A percentile compares a stretch with the other conserved stretches of the same genome.
Conservation (phyloP, 2,888 invertebrate species). For the Spodoptera picta region DNA sequence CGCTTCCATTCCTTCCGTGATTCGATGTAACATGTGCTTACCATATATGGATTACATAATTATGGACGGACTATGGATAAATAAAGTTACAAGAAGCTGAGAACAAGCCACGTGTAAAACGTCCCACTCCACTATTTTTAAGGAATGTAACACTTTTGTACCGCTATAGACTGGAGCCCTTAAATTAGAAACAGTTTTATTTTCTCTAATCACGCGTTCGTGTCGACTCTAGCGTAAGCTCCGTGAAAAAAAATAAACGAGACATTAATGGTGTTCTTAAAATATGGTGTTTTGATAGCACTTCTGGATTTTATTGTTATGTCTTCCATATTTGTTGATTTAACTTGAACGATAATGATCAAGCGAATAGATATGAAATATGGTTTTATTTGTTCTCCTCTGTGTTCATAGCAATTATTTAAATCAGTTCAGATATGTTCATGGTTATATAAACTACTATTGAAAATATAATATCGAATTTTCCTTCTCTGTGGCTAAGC, state of each 20-base stretch:
- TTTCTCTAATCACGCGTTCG: slow-evolving; percentile 25
- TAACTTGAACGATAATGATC: slow-evolving; percentile 3
- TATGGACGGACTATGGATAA: slow-evolving; percentile 51
- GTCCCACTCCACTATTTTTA: slow-evolving; percentile 72
- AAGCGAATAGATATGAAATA: not conserved
- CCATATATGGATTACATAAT: slow-evolving; percentile 47
- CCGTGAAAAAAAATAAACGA: slow-evolving; percentile 38
- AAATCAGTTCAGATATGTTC: too few species aligned
- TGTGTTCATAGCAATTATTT: too few species aligned
- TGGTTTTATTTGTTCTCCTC: too few species aligned
- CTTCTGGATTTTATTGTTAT: slow-evolving; percentile 26
- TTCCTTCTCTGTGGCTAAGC: too few species aligned
- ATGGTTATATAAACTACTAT: too few species aligned
- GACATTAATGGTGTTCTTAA: slow-evolving; percentile 50
- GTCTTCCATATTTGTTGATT: slow-evolving; percentile 23
- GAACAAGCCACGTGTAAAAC: slow-evolving; percentile 67
- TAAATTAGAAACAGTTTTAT: slow-evolving; percentile 44
- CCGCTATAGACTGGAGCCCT: slow-evolving; percentile 36
- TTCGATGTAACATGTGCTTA: slow-evolving; percentile 38
- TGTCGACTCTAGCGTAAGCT: slow-evolving; percentile 39
- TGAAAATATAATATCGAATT: too few species aligned
- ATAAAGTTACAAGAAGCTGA: slow-evolving; percentile 64
- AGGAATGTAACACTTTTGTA: slow-evolving; percentile 52
- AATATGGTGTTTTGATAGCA: slow-evolving; percentile 51
- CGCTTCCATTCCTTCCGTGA: slow-evolving; percentile 27